phyloP scores from a whole-genome alignment of 2,113 vertebrate genomes.

The Antechinus stuartii region DNA sequence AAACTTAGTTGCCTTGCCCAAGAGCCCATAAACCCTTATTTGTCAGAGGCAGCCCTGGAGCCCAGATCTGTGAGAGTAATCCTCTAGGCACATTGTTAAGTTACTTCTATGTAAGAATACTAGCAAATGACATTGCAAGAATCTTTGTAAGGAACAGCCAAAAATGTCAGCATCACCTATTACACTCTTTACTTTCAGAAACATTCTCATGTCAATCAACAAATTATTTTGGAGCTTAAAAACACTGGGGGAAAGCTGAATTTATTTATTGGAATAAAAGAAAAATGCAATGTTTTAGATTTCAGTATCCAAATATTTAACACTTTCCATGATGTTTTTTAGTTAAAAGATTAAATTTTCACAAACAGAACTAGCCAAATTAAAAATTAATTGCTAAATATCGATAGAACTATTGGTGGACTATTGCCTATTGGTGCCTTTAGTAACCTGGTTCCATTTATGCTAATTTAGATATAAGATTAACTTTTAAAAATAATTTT shows the following conservation, averaged over 20 bases:
- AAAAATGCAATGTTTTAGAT: not conserved
- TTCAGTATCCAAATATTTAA: not conserved
- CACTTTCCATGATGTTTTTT: not conserved
- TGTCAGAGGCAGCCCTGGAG: not conserved
- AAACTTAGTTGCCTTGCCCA: not conserved
- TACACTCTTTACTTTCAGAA: not conserved
- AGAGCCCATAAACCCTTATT: not conserved
- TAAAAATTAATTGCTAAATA: not conserved
- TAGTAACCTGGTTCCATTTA: not conserved
- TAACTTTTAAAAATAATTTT: not conserved
- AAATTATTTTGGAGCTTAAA: not conserved
- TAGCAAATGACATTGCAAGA: not conserved
- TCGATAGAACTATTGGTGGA: not conserved
- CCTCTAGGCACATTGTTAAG: not conserved
- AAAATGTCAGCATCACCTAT: not conserved
- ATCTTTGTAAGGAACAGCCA: not conserved
- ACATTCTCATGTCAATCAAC: not conserved
- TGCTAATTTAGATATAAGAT: not conserved
- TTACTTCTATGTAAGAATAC: not conserved
- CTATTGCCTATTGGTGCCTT: not conserved
- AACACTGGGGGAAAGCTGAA: not conserved
- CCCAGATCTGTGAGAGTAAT: not conserved
- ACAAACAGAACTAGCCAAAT: not conserved
- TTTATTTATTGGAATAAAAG: not conserved
- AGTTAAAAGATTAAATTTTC: not conserved